phyloP scores from a whole-genome alignment of 2,797 vertebrate species.

The Sebastes kiyomatsui region DNA sequence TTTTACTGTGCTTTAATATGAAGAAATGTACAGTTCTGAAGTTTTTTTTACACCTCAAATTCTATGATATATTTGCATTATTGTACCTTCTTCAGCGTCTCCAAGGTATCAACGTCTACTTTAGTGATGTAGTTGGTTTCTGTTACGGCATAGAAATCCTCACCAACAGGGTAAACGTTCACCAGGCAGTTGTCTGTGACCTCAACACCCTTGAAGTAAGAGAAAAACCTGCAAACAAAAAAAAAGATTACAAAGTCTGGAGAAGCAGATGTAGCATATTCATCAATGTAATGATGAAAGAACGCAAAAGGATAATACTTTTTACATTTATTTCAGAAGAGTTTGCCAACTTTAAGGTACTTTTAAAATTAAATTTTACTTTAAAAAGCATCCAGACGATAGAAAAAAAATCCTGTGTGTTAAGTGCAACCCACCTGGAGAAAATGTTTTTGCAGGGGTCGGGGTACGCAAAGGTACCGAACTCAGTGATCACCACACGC shows the following conservation, averaged over 20 bases:
- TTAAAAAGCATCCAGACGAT: background rate
- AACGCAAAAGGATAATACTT: background rate
- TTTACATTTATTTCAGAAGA: no score
- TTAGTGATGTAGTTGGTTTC: constrained; percentile 98
- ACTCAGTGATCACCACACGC: constrained; percentile 95
- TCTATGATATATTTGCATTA: background rate
- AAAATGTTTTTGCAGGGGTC: constrained; percentile 99
- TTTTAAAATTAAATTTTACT: background rate
- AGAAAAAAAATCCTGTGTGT: background rate
- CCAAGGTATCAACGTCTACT: constrained; percentile 91
- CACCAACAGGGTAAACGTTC: constrained; percentile 94
- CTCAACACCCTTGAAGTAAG: constrained; percentile 97
- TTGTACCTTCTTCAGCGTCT: constrained; percentile 95
- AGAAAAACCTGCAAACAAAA: constrained; percentile 90
- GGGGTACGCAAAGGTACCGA: constrained; percentile 95
- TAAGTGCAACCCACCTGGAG: constrained; percentile 86
- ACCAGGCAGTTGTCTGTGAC: constrained; percentile 97
- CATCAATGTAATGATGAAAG: background rate
- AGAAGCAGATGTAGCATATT: background rate
- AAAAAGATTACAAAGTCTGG: background rate
- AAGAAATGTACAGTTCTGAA: background rate
- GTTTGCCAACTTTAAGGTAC: background rate
- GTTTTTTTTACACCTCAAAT: background rate
- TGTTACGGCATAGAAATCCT: constrained; percentile 96
- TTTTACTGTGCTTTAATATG: background rate